These are phyloP conservation scores for Limenitis arthemis DNA, from an alignment of 2,888 invertebrate genomes.

Conservation along the genomic window DNA sequence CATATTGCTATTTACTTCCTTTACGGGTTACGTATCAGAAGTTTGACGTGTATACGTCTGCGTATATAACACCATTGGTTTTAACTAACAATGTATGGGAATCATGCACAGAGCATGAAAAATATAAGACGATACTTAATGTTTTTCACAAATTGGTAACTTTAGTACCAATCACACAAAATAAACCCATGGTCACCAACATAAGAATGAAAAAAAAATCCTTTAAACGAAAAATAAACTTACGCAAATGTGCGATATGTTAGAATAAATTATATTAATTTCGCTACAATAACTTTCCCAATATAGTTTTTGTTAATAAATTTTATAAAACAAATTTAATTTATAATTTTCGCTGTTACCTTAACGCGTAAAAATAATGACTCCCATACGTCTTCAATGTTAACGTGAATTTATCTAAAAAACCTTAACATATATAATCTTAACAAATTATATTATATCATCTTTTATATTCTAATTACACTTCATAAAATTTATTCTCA, in stretches of 20 bases:
- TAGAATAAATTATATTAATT: slow-evolving; percentile 20
- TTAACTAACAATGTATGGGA: slow-evolving; percentile 27
- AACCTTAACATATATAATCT: slow-evolving; percentile 53
- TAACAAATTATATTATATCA: slow-evolving; percentile 69
- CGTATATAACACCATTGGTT: slow-evolving; percentile 25
- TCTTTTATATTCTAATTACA: slow-evolving; percentile 66
- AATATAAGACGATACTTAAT: slow-evolving; percentile 4
- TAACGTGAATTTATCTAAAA: slow-evolving; percentile 41
- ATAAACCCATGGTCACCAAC: no score
- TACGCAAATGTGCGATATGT: slow-evolving; percentile 16
- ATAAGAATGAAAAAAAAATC: neutral
- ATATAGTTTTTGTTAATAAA: slow-evolving; percentile 16
- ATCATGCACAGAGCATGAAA: slow-evolving; percentile 7
- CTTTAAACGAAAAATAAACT: slow-evolving; percentile 9
- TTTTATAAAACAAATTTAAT: slow-evolving; percentile 1
- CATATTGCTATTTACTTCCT: no score
- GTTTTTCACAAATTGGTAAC: neutral
- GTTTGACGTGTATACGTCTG: slow-evolving; percentile 14
- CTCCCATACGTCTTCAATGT: slow-evolving; percentile 22
- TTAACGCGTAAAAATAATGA: slow-evolving; percentile 3
- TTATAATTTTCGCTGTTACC: slow-evolving; percentile 2
- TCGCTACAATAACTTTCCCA: slow-evolving; percentile 18
- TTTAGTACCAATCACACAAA: no score
- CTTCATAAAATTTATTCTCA: slow-evolving; percentile 61
- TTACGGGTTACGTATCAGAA: no score